Evolutionary conservation across 2,113 vertebrate species (phyloP), one percentile per base, ranked within the genome.

Genomic region (Takifugu bimaculatus): DNA sequence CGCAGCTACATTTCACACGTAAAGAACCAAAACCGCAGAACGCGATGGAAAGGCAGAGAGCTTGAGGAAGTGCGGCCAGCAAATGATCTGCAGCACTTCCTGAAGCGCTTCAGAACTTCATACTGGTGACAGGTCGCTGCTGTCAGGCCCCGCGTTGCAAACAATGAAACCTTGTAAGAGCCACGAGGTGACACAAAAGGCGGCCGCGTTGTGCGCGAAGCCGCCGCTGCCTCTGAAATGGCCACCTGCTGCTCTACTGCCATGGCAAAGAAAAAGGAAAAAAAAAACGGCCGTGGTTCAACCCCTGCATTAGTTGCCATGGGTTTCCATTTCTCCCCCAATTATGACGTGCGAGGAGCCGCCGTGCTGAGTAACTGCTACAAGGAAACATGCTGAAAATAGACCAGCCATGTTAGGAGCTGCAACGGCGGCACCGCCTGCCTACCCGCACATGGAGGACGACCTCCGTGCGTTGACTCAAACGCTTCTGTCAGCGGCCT

Each of bases 331-430:
- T 74, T 65, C 55, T 4, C 35, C 25, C 65, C 74, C 77, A 89
- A 84, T 87, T 81, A 78, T 89, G 87, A 88, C 78, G 81, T 60
- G 70, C 77, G 77, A 84, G 78, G 68, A 80, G 83, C 75, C 78
- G 76, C 76, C 88, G 81, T 79, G 83, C 85, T 88, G 88, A 89
- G 85, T 77, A 86, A 90, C 87, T 80, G 87, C 85, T 87, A 84
- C 85, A 81, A 87, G 79, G 79, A 89, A 84, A 64, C 83, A 65
- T 54, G 79, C 81, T 52, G 66, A 89, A 87, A 91, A 90, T 90
- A 91, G 87, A 75, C 64, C 72, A 28, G 77, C 71, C 70, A 82
- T 79, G 83, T 80, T 86, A 56, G 66, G 83, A 81, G 74, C 84
- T 69, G 62, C 80, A 78, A 80, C 71, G 81, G 79, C 82, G 75